phyloP scores from a whole-genome alignment of 64 coral and sea anemone species.

The Montipora foliosa region DNA sequence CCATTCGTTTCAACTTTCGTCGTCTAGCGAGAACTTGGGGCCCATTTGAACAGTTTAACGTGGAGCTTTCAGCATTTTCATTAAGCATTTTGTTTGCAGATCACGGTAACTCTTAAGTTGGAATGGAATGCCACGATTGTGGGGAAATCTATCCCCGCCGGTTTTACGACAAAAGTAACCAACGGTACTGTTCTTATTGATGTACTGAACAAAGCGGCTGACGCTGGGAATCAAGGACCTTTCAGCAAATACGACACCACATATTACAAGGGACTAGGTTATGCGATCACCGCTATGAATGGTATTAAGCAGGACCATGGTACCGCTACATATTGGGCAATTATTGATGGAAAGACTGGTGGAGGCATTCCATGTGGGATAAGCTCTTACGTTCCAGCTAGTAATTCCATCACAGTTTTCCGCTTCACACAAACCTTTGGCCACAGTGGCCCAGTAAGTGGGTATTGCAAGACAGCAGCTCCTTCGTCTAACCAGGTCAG shows the following conservation, averaged over 20 bases:
- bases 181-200: not conserved
- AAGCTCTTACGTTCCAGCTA: not conserved
- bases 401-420: not conserved
- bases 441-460: not conserved
- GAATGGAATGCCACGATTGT: not conserved
- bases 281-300: not conserved
- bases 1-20: too few species aligned
- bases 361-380: not conserved
- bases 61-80: not conserved
- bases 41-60: too few species aligned
- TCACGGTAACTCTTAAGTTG: constrained; percentile 26
- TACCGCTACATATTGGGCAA: not conserved
- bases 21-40: too few species aligned
- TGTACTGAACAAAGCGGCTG: constrained; percentile 25
- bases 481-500: not conserved
- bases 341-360: not conserved
- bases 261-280: not conserved
- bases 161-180: not conserved
- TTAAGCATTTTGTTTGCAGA: not conserved
- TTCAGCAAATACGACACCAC: constrained; percentile 24
- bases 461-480: not conserved
- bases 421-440: not conserved
- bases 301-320: not conserved
- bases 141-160: not conserved
- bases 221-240: not conserved